These are phyloP conservation scores for Orestias chungarensis DNA, from an alignment of 2,797 vertebrate genomes.

Conservation along the genomic window DNA sequence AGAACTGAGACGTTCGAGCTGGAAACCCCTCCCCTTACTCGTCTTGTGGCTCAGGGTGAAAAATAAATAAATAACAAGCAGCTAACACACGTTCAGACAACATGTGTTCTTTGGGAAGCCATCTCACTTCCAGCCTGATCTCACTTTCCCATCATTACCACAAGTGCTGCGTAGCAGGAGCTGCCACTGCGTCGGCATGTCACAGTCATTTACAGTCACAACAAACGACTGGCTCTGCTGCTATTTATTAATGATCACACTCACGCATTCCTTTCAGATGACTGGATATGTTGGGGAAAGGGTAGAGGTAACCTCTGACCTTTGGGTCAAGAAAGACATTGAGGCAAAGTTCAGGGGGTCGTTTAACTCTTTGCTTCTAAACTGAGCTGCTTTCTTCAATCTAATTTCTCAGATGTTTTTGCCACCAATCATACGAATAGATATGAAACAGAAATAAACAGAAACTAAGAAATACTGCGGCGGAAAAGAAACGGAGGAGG, in stretches of 20 bases:
- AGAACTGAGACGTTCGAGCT: conserved; percentile 61
- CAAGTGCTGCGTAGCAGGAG: conserved; percentile 57
- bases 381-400: neutral
- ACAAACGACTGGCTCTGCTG: conserved; percentile 70
- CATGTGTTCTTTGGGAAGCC: conserved; percentile 15
- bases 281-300: conserved; percentile 51
- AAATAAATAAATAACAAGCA: conserved; percentile 16
- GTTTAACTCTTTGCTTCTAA: conserved; percentile 46
- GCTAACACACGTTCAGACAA: conserved; percentile 23
- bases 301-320: conserved; percentile 55
- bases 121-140: conserved; percentile 6
- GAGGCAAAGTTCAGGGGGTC: conserved; percentile 18
- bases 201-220: conserved; percentile 79
- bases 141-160: conserved; percentile 16
- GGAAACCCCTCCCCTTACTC: conserved; percentile 44
- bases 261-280: conserved; percentile 39
- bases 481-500: conserved; percentile 16
- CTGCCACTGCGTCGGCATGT: conserved; percentile 69
- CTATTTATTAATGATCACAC: conserved; percentile 71
- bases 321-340: conserved; percentile 13
- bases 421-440: neutral
- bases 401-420: neutral
- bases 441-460: conserved; percentile 29
- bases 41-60: conserved; percentile 8
- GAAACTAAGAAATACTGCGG: conserved; percentile 27